Base-by-base conservation (phyloP, 2,113 vertebrate genomes). In the Nesoenas mayeri region DNA sequence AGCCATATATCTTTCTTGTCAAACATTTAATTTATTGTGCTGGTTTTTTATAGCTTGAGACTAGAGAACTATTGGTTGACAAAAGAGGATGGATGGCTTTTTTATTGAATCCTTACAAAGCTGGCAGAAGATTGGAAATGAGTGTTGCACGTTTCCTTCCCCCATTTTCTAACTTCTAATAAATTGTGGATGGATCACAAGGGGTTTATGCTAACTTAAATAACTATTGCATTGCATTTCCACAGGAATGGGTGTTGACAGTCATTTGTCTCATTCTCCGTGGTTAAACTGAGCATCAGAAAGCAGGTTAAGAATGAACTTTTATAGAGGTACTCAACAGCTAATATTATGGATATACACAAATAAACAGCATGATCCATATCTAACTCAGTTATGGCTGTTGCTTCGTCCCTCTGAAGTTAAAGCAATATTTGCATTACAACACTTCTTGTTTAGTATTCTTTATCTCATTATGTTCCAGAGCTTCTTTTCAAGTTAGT, bases 11-110 rank as follows among this genome's bases (percentile, higher is more conserved):
- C 92, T 96, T 96, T 81, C 79, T 79, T 93, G 91, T 94, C 96
- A 97, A 95, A 91, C 84, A 81, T 96, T 96, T 97, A 96, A 97
- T 97, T 97, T 97, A 90, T 97, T 97, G 94, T 85, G 34, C 74
- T 95, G 82, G 93, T 97, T 94, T 95, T 95, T 97, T 97, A 94
- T 88, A 95, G 77, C 94, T 93, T 66, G 85, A 96, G 95, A 95
- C 60, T 94, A 57, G 56, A 96, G 85, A 90, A 48, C 83, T 95
- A 73, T 93, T 94, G 73, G 80, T 94, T 97, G 96, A 86, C 96
- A 93, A 95, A 96, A 95, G 90, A 97, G 96, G 96, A 96, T 93
- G 75, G 56, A 93, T 96, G 80, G 40, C 42, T 95, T 94, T 92
- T 95, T 84, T 79, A 95, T 77, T 83, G 79, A 96, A 69, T 97